Evolutionary conservation across 2,113 vertebrate species (phyloP).

Genomic region (Rhinolophus sinicus): DNA sequence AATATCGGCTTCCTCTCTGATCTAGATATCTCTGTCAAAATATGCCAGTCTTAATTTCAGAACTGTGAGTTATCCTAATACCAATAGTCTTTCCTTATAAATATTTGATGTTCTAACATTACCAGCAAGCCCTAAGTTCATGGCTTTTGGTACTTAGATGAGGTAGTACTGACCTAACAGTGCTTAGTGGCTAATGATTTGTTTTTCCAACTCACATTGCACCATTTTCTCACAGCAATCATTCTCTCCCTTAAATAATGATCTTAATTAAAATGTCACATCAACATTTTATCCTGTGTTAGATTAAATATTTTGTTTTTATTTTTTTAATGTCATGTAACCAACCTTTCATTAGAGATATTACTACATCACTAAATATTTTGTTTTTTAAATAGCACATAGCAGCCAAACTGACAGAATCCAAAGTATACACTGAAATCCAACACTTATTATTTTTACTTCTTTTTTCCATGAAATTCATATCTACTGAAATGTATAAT

Average conservation of each 20-base stretch:
- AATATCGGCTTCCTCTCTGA: background rate
- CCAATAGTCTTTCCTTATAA: background rate
- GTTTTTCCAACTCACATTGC: conserved; percentile 45
- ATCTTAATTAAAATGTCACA: conserved; percentile 80
- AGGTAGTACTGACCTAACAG: background rate
- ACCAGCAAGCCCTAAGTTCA: background rate
- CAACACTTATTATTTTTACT: conserved; percentile 34
- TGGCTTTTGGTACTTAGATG: background rate
- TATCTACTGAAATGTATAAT: background rate
- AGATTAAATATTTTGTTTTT: conserved; percentile 60
- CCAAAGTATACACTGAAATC: conserved; percentile 12
- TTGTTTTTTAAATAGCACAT: conserved; percentile 63
- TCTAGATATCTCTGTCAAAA: background rate
- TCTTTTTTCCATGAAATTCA: background rate
- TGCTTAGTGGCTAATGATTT: conserved; percentile 54
- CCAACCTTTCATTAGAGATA: background rate
- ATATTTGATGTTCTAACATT: background rate
- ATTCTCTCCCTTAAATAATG: conserved; percentile 48
- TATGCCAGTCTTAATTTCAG: background rate
- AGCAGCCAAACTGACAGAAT: conserved; percentile 53
- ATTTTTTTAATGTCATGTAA: background rate
- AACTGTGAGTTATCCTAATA: background rate
- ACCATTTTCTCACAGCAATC: conserved; percentile 45
- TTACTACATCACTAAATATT: background rate
- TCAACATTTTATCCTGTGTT: conserved; percentile 66